Percentiles rank a stretch among this genome's conserved stretches.
phyloP scores from a whole-genome alignment of 2,113 vertebrate genomes.

The Theristicus caerulescens region DNA sequence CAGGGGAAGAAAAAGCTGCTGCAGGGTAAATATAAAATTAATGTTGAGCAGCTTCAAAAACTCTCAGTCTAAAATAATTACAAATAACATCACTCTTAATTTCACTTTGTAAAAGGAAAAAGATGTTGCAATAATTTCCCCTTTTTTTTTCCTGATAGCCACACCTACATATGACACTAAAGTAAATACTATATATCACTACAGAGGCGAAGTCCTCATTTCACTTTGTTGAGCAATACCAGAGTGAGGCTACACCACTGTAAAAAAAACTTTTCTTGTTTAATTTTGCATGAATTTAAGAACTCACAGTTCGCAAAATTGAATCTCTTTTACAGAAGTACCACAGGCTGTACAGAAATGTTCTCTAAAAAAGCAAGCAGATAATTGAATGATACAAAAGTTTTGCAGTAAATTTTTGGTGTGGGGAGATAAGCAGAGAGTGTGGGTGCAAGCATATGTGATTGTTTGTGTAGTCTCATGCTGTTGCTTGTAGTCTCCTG shows the following conservation, averaged over 20 bases:
- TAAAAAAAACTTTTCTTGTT: not conserved
- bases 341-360: not conserved
- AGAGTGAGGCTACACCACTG: not conserved
- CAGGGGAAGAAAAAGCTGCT: not conserved
- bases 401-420: not conserved
- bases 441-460: not conserved
- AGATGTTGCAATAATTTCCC: not conserved
- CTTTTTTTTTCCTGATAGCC: not conserved
- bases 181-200: conserved; percentile 5
- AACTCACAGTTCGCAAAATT: not conserved
- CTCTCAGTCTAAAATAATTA: not conserved
- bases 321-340: not conserved
- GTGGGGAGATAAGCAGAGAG: not conserved
- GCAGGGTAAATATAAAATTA: not conserved
- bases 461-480: not conserved
- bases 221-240: not conserved
- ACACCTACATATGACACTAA: not conserved
- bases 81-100: not conserved
- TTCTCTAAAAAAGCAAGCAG: not conserved
- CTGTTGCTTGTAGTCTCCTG: not conserved
- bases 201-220: not conserved
- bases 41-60: not conserved
- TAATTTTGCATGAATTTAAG: not conserved
- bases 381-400: not conserved
- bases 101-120: not conserved